Evolutionary conservation across 2,113 vertebrate species (phyloP).

Genomic region (Oryzias woworae): DNA sequence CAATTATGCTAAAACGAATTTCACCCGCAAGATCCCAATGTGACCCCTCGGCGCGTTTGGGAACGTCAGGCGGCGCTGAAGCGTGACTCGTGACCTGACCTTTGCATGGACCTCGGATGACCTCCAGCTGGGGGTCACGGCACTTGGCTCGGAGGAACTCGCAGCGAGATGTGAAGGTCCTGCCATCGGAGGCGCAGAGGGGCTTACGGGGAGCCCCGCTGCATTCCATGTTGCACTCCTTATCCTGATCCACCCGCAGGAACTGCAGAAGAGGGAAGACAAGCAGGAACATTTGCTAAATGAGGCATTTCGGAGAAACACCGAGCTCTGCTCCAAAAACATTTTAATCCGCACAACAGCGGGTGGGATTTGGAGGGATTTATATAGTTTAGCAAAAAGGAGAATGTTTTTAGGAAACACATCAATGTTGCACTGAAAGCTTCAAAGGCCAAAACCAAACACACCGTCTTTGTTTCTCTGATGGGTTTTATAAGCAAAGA

Average conservation of each 20-base stretch:
- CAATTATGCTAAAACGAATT: constrained; percentile 72
- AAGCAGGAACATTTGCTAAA: constrained; percentile 23
- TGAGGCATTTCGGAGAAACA: constrained; percentile 16
- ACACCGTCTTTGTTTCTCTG: too few relatives aligned
- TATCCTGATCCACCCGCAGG: constrained; percentile 94
- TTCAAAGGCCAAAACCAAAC: background rate
- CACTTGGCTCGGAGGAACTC: constrained; percentile 97
- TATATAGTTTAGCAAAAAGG: constrained; percentile 4
- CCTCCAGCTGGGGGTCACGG: constrained; percentile 92
- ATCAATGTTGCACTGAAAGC: background rate
- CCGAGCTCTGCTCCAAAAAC: constrained; percentile 17
- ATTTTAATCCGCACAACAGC: constrained; percentile 20
- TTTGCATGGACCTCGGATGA: constrained; percentile 93
- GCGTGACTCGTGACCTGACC: constrained; percentile 80
- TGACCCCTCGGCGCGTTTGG: constrained; percentile 37
- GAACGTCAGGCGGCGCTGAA: constrained; percentile 52
- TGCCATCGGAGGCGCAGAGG: constrained; percentile 92
- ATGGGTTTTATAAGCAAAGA: too few relatives aligned
- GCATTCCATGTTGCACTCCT: constrained; percentile 92
- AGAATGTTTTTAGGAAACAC: constrained; percentile 16
- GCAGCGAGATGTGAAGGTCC: constrained; percentile 94
- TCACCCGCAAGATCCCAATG: constrained; percentile 57
- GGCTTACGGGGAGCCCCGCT: constrained; percentile 84
- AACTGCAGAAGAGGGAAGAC: constrained; percentile 77
- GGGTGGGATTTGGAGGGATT: constrained; percentile 30